Percentiles rank a stretch among this genome's conserved stretches.
phyloP scores from a whole-genome alignment of 2,113 vertebrate species.

The Alethe castanea region DNA sequence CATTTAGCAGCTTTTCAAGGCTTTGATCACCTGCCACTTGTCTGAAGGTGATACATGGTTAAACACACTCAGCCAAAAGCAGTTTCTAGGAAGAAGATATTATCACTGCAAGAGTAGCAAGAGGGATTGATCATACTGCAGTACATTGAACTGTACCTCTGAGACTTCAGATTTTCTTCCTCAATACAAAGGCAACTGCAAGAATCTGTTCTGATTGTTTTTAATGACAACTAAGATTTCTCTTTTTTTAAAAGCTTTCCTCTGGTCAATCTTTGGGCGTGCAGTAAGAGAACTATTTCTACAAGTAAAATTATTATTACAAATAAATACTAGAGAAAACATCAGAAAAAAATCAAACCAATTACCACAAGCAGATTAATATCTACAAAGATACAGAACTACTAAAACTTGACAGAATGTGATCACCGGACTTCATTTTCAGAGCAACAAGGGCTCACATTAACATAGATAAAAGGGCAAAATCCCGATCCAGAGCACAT shows the following conservation, averaged over 20 bases:
- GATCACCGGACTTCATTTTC: background rate
- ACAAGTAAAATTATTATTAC: background rate
- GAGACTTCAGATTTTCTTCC: background rate
- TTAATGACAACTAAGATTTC: background rate
- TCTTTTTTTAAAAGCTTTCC: background rate
- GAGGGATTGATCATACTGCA: background rate
- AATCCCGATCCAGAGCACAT: background rate
- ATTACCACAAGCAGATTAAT: background rate
- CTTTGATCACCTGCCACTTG: conserved; percentile 47
- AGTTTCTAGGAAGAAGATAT: background rate
- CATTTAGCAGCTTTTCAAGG: conserved; percentile 45
- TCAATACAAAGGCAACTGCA: background rate
- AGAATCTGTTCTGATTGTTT: background rate
- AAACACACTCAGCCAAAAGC: conserved; percentile 32
- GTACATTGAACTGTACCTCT: background rate
- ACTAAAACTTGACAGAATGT: background rate
- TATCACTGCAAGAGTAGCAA: background rate
- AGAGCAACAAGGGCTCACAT: background rate
- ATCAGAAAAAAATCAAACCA: background rate
- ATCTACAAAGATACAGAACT: background rate
- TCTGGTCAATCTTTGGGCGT: background rate
- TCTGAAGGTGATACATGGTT: conserved; percentile 35
- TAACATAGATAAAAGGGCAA: background rate
- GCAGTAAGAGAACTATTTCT: background rate
- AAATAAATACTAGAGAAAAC: background rate